phyloP scores from a whole-genome alignment of 2,888 invertebrate genomes.

The Congeria kusceri region DNA sequence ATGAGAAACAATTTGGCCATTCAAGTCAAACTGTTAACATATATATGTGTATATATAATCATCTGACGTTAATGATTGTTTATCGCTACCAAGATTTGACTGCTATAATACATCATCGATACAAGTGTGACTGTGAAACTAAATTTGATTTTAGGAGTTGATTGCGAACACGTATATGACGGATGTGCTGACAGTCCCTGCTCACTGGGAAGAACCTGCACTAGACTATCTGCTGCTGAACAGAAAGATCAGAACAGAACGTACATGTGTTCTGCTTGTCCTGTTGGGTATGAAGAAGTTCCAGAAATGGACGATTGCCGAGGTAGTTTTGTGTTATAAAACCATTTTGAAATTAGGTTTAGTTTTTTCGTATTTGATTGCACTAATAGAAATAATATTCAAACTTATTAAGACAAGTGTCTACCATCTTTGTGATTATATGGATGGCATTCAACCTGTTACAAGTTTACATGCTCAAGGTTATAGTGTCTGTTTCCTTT shows the following conservation, averaged over 20 bases:
- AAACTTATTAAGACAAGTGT: too few relatives aligned
- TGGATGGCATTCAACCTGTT: not conserved
- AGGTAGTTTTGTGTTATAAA: not conserved
- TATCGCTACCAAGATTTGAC: too few relatives aligned
- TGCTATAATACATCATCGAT: too few relatives aligned
- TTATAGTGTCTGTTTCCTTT: too few relatives aligned
- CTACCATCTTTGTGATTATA: not conserved
- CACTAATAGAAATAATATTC: too few relatives aligned
- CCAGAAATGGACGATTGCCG: not conserved
- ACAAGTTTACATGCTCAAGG: not conserved
- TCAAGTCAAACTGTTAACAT: too few relatives aligned
- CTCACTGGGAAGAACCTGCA: constrained; percentile 59
- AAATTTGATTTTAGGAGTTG: constrained; percentile 47
- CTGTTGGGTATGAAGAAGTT: constrained; percentile 47
- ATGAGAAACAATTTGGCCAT: too few relatives aligned
- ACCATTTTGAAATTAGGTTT: not conserved
- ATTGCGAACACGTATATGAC: constrained; percentile 63
- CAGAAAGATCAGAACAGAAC: constrained; percentile 12
- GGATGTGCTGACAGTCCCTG: constrained; percentile 65
- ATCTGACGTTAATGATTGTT: too few relatives aligned
- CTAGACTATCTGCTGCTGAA: constrained; percentile 44
- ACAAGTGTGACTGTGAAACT: too few relatives aligned
- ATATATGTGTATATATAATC: too few relatives aligned
- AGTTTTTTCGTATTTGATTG: too few relatives aligned
- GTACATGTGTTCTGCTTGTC: constrained; percentile 54